phyloP scores from a whole-genome alignment of 2,797 vertebrate genomes.

The Poecilia gillii region DNA sequence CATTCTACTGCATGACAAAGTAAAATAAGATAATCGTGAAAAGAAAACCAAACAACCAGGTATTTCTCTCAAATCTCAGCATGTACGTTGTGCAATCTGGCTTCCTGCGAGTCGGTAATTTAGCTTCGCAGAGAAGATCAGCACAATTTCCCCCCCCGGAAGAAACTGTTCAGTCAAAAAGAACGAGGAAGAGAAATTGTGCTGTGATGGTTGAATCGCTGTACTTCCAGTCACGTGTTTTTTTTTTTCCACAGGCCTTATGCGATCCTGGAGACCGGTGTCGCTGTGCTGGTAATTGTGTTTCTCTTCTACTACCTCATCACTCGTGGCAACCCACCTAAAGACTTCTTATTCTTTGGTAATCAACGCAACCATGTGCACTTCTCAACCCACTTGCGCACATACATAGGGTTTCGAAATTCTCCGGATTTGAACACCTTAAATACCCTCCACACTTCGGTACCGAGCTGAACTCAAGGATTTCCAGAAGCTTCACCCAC shows the following conservation, averaged over 20 bases:
- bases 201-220: conserved; percentile 20
- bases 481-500: conserved; percentile 45
- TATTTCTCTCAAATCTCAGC: conserved; percentile 31
- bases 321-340: conserved; percentile 75
- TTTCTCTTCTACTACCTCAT: conserved; percentile 76
- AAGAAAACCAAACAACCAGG: background rate
- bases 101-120: conserved; percentile 69
- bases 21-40: background rate
- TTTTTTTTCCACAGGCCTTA: conserved; percentile 65
- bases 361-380: conserved; percentile 44
- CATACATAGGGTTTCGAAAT: background rate
- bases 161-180: conserved; percentile 56
- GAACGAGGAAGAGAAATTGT: conserved; percentile 62
- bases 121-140: conserved; percentile 41
- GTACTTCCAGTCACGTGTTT: conserved; percentile 19
- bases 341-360: conserved; percentile 87
- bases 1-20: background rate
- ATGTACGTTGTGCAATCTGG: conserved; percentile 48
- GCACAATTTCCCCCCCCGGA: conserved; percentile 25
- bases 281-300: conserved; percentile 75
- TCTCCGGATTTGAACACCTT: conserved; percentile 16
- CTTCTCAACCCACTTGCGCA: conserved; percentile 51
- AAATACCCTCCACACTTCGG: conserved; percentile 38
- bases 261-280: conserved; percentile 65
- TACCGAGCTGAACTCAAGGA: conserved; percentile 17